Evolutionary conservation across 1,140 invertebrate genomes (phyloP).

Genomic region (Palaemon carinicauda): DNA sequence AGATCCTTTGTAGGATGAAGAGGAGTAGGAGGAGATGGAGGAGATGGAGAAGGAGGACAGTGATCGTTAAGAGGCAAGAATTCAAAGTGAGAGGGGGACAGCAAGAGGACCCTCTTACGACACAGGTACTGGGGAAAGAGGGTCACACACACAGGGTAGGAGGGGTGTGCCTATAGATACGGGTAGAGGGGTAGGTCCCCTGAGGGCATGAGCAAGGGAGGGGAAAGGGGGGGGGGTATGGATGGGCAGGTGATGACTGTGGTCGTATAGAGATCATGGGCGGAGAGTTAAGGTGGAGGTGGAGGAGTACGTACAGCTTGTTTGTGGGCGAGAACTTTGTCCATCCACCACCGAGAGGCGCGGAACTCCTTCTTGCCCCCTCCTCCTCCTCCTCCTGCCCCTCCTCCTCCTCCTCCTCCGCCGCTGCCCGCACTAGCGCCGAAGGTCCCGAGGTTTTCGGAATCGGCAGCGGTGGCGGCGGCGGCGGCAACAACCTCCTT

Average conservation of each 20-base stretch:
- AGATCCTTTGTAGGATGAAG: neutral
- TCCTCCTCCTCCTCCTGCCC: neutral
- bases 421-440: neutral
- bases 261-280: too few relatives aligned
- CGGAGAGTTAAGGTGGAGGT: neutral
- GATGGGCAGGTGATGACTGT: neutral
- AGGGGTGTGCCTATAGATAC: too few relatives aligned
- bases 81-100: too few relatives aligned
- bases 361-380: constrained; percentile 26
- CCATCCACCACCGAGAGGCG: constrained; percentile 49
- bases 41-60: neutral
- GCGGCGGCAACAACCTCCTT: too few relatives aligned
- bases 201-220: neutral
- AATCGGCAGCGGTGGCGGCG: too few relatives aligned
- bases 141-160: neutral
- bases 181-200: neutral
- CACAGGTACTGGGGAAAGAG: neutral
- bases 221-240: too few relatives aligned
- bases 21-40: too few relatives aligned
- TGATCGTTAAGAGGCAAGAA: neutral
- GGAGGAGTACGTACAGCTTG: constrained; percentile 40
- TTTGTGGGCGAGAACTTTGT: constrained; percentile 51
- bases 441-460: neutral
- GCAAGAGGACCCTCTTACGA: too few relatives aligned
- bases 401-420: neutral